These are phyloP conservation scores for Pygoscelis antarcticus DNA, from an alignment of 2,113 vertebrate genomes.

Conservation along the genomic window DNA sequence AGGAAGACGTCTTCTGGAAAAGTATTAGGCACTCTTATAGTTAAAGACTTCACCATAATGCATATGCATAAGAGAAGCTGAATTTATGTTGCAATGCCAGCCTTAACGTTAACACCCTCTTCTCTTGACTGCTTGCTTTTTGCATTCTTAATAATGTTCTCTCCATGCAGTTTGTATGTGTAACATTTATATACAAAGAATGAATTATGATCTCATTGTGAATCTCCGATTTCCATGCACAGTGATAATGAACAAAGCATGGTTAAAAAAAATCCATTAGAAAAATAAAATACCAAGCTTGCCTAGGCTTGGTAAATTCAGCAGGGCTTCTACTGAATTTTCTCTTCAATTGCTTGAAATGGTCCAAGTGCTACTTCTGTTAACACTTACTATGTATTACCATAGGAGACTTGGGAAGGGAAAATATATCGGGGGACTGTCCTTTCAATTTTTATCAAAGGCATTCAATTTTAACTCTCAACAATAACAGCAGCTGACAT, in stretches of 20 bases:
- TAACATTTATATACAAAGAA: not conserved
- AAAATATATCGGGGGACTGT: not conserved
- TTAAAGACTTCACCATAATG: not conserved
- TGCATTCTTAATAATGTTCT: not conserved
- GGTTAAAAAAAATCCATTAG: not conserved
- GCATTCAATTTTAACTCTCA: not conserved
- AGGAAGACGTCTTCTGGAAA: not conserved
- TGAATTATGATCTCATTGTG: not conserved
- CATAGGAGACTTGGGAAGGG: not conserved
- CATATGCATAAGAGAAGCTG: not conserved
- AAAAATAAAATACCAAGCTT: constrained; percentile 4
- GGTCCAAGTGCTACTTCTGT: not conserved
- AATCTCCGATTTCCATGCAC: not conserved
- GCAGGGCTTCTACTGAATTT: not conserved
- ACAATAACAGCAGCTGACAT: not conserved
- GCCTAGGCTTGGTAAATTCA: constrained; percentile 30
- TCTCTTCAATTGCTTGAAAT: not conserved
- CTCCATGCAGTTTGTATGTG: not conserved
- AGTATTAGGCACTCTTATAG: not conserved
- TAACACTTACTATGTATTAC: not conserved
- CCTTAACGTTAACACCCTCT: not conserved
- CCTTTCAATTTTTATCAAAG: not conserved
- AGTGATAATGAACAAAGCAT: constrained; percentile 5
- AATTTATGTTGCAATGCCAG: not conserved
- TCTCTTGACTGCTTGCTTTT: not conserved